Conservation (phyloP, 2,797 vertebrate genomes). For the Phyllotis vaccarum region DNA sequence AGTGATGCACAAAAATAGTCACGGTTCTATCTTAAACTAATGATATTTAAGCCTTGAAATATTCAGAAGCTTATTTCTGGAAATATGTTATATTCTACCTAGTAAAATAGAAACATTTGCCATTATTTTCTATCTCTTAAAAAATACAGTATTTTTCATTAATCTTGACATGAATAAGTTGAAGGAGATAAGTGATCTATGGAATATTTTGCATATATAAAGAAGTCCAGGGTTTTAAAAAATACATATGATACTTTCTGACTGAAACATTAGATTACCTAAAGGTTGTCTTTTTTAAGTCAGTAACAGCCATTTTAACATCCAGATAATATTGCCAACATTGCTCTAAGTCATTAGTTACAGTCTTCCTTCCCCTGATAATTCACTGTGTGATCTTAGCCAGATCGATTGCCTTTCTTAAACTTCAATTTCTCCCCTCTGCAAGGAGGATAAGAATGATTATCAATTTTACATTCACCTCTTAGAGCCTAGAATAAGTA, state of each 20-base stretch:
- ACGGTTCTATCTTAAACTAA: constrained; percentile 18
- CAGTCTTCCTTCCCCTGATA: constrained; percentile 41
- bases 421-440: constrained; percentile 55
- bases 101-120: constrained; percentile 11
- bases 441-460: constrained; percentile 30
- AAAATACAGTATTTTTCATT: background rate
- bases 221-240: background rate
- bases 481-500: background rate
- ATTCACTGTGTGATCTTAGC: constrained; percentile 47
- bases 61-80: constrained; percentile 34
- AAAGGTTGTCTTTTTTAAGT: constrained; percentile 41
- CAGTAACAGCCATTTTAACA: constrained; percentile 39
- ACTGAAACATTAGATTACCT: constrained; percentile 53
- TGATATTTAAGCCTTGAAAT: constrained; percentile 18
- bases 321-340: constrained; percentile 55
- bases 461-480: constrained; percentile 47
- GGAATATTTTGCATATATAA: background rate
- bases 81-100: constrained; percentile 23
- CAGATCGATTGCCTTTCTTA: constrained; percentile 39
- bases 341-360: constrained; percentile 54
- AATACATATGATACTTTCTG: background rate
- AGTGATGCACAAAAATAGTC: constrained; percentile 3
- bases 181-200: background rate
- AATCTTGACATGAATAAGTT: constrained; percentile 38
- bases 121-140: constrained; percentile 28